Evolutionary conservation across 2,113 vertebrate species (phyloP).

Genomic region (Pygoscelis antarcticus): DNA sequence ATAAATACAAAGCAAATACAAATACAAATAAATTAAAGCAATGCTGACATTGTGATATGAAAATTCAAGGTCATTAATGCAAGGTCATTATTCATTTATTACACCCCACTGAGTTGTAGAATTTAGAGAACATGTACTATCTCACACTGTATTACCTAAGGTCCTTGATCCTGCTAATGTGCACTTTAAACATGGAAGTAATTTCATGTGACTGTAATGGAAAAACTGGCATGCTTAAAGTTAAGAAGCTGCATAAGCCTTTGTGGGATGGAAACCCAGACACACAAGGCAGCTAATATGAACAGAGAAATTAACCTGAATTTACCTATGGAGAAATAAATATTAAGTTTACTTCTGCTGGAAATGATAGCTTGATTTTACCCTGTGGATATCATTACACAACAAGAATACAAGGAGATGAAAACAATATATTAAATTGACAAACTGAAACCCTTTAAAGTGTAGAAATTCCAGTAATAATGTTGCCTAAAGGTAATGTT

Average conservation of each 20-base stretch:
- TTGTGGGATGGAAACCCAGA: neutral
- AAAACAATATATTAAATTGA: neutral
- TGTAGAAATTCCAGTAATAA: neutral
- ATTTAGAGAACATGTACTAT: neutral
- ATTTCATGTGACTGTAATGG: neutral
- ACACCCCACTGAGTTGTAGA: neutral
- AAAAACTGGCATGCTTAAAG: neutral
- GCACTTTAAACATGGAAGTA: neutral
- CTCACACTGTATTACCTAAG: neutral
- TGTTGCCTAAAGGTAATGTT: neutral
- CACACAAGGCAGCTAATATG: neutral
- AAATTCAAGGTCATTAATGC: neutral
- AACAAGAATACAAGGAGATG: neutral
- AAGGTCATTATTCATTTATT: neutral
- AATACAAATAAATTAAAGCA: neutral
- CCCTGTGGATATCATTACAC: neutral
- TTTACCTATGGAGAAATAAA: neutral
- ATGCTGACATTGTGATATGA: neutral
- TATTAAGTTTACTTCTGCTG: neutral
- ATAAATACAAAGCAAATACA: neutral
- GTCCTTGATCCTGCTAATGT: neutral
- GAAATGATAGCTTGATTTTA: neutral
- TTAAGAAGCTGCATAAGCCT: neutral
- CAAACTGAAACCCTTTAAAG: neutral
- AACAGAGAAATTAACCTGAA: neutral